phyloP scores from a whole-genome alignment of 2,888 invertebrate genomes.

The Agriopis marginaria region DNA sequence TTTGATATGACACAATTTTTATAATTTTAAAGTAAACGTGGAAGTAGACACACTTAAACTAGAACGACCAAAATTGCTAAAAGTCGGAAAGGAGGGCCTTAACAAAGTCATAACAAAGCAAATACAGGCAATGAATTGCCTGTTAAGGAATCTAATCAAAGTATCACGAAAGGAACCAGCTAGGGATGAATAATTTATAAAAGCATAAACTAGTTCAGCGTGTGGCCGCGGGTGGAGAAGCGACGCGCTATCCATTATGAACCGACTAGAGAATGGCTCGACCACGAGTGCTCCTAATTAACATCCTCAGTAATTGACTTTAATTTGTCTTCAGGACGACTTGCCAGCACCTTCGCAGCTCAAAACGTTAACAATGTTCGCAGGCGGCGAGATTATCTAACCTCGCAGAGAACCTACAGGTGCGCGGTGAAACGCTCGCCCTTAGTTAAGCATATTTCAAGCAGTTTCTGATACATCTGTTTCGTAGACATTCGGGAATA shows the following conservation, averaged over 20 bases:
- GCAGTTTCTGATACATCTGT: no score
- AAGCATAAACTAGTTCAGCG: slow-evolving; percentile 55
- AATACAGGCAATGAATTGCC: slow-evolving; percentile 33
- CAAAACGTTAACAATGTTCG: slow-evolving; percentile 35
- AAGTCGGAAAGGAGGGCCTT: background rate
- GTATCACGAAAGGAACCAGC: slow-evolving; percentile 41
- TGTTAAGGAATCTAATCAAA: slow-evolving; percentile 43
- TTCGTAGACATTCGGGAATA: slow-evolving; percentile 35
- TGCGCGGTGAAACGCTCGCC: slow-evolving; percentile 36
- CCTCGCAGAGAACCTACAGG: slow-evolving; percentile 35
- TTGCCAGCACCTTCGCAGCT: slow-evolving; percentile 20
- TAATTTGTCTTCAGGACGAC: slow-evolving; percentile 34
- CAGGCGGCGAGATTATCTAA: slow-evolving; percentile 39
- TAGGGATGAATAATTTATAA: slow-evolving; percentile 57
- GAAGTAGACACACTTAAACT: no score
- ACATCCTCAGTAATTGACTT: slow-evolving; percentile 37
- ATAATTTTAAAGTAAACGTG: no score
- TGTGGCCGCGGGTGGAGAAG: slow-evolving; percentile 38
- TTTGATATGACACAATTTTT: no score
- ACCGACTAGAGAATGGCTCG: slow-evolving; percentile 53
- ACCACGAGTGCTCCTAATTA: slow-evolving; percentile 46
- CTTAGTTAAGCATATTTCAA: no score
- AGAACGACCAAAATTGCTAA: no score
- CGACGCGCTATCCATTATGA: slow-evolving; percentile 51
- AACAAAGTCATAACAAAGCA: slow-evolving; percentile 30